Evolutionary conservation across 2,113 vertebrate genomes (phyloP), one percentile per base, ranked within the genome.

Genomic region (Pelusios castaneus): DNA sequence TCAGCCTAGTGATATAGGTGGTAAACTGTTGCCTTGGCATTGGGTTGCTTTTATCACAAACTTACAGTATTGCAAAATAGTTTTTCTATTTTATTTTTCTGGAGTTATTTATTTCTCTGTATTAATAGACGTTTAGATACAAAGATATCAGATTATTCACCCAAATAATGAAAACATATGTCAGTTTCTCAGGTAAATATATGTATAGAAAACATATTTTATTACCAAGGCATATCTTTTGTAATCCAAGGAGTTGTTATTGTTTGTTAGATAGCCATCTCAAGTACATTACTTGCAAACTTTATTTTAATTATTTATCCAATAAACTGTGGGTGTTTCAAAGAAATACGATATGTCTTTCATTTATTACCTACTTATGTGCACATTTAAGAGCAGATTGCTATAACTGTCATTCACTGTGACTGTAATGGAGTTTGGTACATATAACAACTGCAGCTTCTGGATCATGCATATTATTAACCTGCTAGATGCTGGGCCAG

Each of bases 81-180:
- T 88, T 92, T 89, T 93, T 60, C 13, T 93, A 45, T 13, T 34
- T 86, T 91, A 45, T 76, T 51, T 19, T 91, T 27, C 24, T 76
- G 73, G 11, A 45, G 41, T 76, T 76, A 41, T 43, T 45, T 76
- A 76, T 45, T 76, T 76, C 73, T 76, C 41, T 76, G 43, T 12
- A 45, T 76, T 45, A 29, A 76, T 45, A 45, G 24, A 29, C 16
- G 24, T 27, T 8, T 58, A 58, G 25, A 27, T 25, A 45, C 43
- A 16, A 41, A 45, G 73, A 45, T 27, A 29, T 43, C 13, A 76
- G 25, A 43, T 45, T 76, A 45, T 45, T 76, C 73, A 76, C 13
- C 63, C n/a, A 70, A 70, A 38, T 70, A 70, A 70, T n/a, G 38
- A 38, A 38, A 70, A 38, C 34, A 19, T 67, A n/a, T 67, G 8